Conservation (phyloP, 2,888 invertebrate species). For the Nematopogon swammerdamellus region DNA sequence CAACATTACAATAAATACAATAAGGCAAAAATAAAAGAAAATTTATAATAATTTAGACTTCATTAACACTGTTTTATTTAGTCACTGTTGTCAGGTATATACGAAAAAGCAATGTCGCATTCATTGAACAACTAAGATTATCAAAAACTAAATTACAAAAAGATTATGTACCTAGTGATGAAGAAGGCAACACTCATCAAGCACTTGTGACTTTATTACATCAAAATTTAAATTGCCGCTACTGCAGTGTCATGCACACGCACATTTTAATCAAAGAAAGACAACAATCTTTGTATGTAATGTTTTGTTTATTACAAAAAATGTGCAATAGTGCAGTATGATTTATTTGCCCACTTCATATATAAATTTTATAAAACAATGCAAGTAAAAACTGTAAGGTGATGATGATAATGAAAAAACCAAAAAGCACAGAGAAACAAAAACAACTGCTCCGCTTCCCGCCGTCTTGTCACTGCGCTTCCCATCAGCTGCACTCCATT, state of each 20-base stretch:
- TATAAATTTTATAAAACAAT: not conserved
- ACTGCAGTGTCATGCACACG: no score
- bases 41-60: no score
- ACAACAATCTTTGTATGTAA: no score
- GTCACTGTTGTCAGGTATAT: no score
- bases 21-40: no score
- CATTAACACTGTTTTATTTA: no score
- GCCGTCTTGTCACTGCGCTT: slow-evolving; percentile 14
- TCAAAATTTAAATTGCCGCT: no score
- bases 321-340: no score
- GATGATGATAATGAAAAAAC: slow-evolving; percentile 5
- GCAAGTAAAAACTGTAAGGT: not conserved
- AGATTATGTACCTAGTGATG: not conserved
- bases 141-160: not conserved
- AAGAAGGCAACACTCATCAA: not conserved
- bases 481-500: not conserved
- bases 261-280: no score
- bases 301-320: no score
- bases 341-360: not conserved
- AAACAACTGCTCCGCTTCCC: slow-evolving; percentile 25
- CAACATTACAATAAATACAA: no score
- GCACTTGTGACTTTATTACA: not conserved
- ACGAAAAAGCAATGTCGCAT: not conserved
- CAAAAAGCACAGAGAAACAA: slow-evolving; percentile 19
- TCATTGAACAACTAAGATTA: not conserved